phyloP scores from a whole-genome alignment of 2,888 invertebrate genomes.

The Pollenia labialis region DNA sequence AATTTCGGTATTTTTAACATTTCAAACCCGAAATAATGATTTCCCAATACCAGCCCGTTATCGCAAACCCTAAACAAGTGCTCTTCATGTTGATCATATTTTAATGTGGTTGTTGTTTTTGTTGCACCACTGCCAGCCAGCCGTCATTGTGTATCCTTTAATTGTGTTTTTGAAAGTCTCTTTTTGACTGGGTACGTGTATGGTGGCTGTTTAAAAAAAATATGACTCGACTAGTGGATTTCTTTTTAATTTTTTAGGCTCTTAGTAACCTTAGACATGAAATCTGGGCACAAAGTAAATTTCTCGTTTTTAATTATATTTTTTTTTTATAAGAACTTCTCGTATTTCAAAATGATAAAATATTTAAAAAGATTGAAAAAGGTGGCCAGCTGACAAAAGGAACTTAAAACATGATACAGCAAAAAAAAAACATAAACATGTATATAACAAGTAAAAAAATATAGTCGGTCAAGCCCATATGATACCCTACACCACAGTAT shows the following conservation, averaged over 20 bases:
- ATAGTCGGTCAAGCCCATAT: too few relatives aligned
- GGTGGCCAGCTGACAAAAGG: slow-evolving; percentile 50
- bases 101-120: slow-evolving; percentile 15
- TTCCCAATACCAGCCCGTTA: too few relatives aligned
- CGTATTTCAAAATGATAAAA: slow-evolving; percentile 73
- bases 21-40: too few relatives aligned
- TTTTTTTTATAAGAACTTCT: slow-evolving; percentile 62
- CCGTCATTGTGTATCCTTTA: slow-evolving; percentile 54
- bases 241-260: slow-evolving; percentile 32
- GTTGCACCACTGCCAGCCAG: slow-evolving; percentile 34
- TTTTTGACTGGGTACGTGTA: slow-evolving; percentile 29
- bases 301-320: slow-evolving; percentile 70
- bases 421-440: too few relatives aligned
- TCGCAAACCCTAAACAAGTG: too few relatives aligned
- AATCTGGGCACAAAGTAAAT: slow-evolving; percentile 66
- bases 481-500: too few relatives aligned
- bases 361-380: slow-evolving; percentile 41
- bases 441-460: too few relatives aligned
- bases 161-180: slow-evolving; percentile 15
- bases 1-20: too few relatives aligned
- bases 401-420: background rate
- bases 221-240: slow-evolving; percentile 26
- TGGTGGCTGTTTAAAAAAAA: background rate
- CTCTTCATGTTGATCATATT: slow-evolving; percentile 48
- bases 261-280: slow-evolving; percentile 66